Base-by-base conservation (phyloP, 2,113 vertebrate genomes). In the Pteruthius melanotis region DNA sequence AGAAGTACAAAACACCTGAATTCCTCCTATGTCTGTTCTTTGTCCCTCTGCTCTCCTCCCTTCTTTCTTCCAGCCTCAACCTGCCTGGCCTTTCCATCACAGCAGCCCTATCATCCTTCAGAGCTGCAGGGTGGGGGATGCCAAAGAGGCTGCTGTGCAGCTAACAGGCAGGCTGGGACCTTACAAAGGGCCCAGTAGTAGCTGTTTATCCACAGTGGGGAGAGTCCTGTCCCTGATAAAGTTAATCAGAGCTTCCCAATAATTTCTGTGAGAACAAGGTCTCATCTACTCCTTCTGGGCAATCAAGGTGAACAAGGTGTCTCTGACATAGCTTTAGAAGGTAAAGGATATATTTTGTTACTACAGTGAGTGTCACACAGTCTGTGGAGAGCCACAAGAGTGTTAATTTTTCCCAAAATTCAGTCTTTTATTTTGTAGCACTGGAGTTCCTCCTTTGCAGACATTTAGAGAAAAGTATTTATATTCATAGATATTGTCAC, bases 121-220 rank as follows among this genome's bases (percentile, higher is more conserved):
- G 15, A 61, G 22, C 24, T 0, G 0, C 1, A 1, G 26, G 20
- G 14, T 56, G 40, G 28, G 61, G 27, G n/a, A 68, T 1, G 6
- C 21, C 28, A 37, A 10, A 11, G 37, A 3, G 5, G 10, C 26
- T 44, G 33, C 28, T n/a, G 9, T 54, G 45, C 1, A 1, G 6
- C 15, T 26, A 22, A 4, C 13, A 63, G 60, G 45, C 31, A 44
- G 40, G 5, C n/a, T 71, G 57, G 10, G n/a, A n/a, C 26, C 52
- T 64, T 23, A 10, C 16, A 75, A 44, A n/a, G 26, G 23, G 6
- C 57, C 21, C 21, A 8, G 18, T 0, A 18, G 22, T 5, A 49
- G 23, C 23, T 82, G 5, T 26, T 66, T 35, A 40, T 40, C 37
- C 31, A 6, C 24, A 35, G 9, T 6, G 24, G 35, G n/a, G 21